Base-by-base conservation (phyloP, 1,140 invertebrate genomes). In the Scaptomyza hsui region DNA sequence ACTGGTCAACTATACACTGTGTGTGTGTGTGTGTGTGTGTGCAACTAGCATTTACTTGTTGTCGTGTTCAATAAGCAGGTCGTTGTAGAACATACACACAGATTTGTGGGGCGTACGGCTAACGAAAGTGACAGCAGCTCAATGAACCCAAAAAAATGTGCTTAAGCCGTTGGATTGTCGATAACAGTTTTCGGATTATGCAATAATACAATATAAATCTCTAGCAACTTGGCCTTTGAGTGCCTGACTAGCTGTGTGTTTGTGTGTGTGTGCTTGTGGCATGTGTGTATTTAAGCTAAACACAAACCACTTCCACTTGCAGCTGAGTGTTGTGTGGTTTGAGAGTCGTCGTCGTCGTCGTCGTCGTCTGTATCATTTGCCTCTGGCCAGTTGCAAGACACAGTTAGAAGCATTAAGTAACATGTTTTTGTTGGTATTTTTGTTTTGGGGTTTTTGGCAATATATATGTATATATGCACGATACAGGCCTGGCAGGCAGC, bases 351-450 rank as follows among this genome's bases (percentile, higher is more conserved):
- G 5, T 26, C 19, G 19, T 26, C 5, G 24, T 6, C n/a, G n/a
- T n/a, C 51, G 74, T 24, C 48, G 41, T 68, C 24, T 70, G 37
- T 81, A 63, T 70, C 73, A 81, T 69, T 85, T 72, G 80, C 26
- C 47, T 6, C 63, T 63, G 53, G 77, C 69, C 61, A 74, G 71
- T 77, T 86, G 80, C 81, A 83, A 72, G 72, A 72, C 75, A 79
- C 55, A 85, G 76, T 63, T 86, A 86, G 80, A 83, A 83, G 80
- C 81, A 79, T 83, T 83, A 72, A 73, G 72, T 74, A 83, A 83
- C 55, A 67, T 49, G 52, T 65, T 56, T 71, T 59, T 64, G 56
- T 53, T 55, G 60, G 37, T 62, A 35, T 42, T 10, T 59, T 37
- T 47, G 53, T 18, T 51, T 37, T 55, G 19, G 18, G 37, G 6